Evolutionary conservation across 1,140 invertebrate genomes (phyloP).

Genomic region (Drosophila rufa): DNA sequence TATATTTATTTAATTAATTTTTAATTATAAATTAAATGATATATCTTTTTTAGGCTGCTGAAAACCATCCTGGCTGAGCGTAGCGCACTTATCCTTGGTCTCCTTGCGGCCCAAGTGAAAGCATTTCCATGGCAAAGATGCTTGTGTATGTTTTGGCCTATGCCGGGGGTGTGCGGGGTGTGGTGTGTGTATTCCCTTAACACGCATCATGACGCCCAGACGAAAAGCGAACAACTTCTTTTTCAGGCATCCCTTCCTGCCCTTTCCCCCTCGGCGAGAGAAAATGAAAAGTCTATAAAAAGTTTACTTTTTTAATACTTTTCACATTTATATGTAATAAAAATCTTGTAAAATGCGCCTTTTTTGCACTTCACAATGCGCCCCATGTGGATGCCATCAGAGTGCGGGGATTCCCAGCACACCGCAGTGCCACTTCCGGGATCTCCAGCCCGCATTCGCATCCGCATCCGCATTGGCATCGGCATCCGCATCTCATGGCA

Average conservation of each 20-base stretch:
- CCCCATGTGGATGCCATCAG: conserved; percentile 46
- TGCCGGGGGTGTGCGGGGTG: conserved; percentile 7
- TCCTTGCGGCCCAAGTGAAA: conserved; percentile 30
- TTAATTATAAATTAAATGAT: too few relatives aligned
- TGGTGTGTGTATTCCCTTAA: conserved; percentile 62
- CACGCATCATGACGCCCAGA: conserved; percentile 78
- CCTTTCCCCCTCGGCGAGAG: not conserved
- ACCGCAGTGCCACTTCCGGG: conserved; percentile 5
- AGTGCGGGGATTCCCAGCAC: conserved; percentile 8
- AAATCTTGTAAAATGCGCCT: conserved; percentile 84
- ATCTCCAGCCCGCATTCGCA: not conserved
- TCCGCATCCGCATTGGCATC: too few relatives aligned
- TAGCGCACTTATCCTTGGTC: conserved; percentile 32
- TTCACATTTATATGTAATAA: conserved; percentile 82
- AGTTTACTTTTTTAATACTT: conserved; percentile 84
- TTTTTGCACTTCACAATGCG: conserved; percentile 79
- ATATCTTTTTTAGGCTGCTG: too few relatives aligned
- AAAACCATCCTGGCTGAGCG: not conserved
- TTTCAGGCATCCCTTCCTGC: conserved; percentile 9
- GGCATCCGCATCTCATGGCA: too few relatives aligned
- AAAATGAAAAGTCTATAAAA: conserved; percentile 82
- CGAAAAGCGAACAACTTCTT: conserved; percentile 71
- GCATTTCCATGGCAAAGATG: conserved; percentile 30
- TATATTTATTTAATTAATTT: too few relatives aligned
- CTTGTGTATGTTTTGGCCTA: conserved; percentile 16